Percentiles rank a stretch among this genome's conserved stretches.
Conservation (phyloP, 2,888 invertebrate genomes). For the Epirrita christyi region DNA sequence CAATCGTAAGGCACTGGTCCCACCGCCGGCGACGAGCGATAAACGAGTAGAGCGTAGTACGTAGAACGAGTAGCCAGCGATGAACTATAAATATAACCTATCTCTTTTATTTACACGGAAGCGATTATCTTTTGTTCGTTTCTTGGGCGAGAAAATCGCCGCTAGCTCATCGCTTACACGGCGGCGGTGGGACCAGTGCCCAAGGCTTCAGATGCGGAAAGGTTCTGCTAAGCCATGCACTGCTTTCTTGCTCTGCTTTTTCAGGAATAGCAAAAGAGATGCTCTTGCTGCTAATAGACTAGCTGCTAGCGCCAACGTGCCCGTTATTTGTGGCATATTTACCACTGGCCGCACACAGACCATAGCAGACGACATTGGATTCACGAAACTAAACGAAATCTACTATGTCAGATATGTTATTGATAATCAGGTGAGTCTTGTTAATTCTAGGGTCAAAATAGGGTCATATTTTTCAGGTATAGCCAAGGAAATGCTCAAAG, state of each 20-base stretch:
- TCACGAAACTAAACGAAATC: constrained; percentile 65
- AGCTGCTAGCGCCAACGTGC: constrained; percentile 65
- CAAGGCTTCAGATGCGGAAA: no score
- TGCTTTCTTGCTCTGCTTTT: constrained; percentile 26
- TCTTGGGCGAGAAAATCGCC: no score
- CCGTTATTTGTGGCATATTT: constrained; percentile 69
- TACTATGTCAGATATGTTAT: constrained; percentile 68
- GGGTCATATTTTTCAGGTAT: constrained; percentile 34
- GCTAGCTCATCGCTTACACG: no score
- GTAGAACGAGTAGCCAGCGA: no score
- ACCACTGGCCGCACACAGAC: constrained; percentile 61
- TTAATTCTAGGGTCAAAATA: background rate
- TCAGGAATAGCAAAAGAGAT: constrained; percentile 71
- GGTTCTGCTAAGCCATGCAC: background rate
- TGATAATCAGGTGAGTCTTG: constrained; percentile 59
- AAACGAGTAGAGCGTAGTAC: no score
- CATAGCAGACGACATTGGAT: constrained; percentile 65
- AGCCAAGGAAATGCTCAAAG: constrained; percentile 56
- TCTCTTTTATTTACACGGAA: no score
- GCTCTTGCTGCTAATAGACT: constrained; percentile 66
- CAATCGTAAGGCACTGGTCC: no score
- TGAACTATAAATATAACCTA: no score
- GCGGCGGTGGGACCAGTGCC: no score
- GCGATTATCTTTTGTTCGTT: no score
- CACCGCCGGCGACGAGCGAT: no score